Conservation (phyloP, 1,140 invertebrate genomes). For the Platyura marginata region DNA sequence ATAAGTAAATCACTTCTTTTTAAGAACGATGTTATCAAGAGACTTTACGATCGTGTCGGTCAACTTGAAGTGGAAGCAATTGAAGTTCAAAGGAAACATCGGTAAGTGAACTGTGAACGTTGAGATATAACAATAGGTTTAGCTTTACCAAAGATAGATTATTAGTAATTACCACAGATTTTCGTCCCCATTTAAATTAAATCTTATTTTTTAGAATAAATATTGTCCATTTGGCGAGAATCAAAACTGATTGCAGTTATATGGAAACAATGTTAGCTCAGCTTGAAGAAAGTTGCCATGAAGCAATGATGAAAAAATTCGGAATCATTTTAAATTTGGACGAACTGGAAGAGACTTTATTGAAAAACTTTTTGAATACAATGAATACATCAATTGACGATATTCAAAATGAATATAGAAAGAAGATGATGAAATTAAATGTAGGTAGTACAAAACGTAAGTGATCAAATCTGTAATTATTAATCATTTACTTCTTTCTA, state of each 20-base stretch:
- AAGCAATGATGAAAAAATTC: constrained; percentile 35
- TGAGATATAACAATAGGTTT: no score
- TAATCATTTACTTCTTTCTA: no score
- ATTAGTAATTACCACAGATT: constrained; percentile 1
- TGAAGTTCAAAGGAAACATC: constrained; percentile 34
- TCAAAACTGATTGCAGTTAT: constrained; percentile 32
- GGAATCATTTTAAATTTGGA: constrained; percentile 31
- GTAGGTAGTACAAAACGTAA: constrained; percentile 11
- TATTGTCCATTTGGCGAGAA: constrained; percentile 29
- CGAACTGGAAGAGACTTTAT: constrained; percentile 32
- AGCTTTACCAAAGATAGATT: background rate
- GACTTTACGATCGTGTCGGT: constrained; percentile 39
- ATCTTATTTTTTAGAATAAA: constrained; percentile 25
- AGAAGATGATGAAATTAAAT: constrained; percentile 19
- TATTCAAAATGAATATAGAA: constrained; percentile 23
- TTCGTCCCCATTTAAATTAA: constrained; percentile 18
- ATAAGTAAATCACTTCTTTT: constrained; percentile 42
- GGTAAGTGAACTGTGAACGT: constrained; percentile 2
- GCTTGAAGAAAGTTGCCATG: constrained; percentile 28
- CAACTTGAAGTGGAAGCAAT: constrained; percentile 41
- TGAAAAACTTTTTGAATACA: constrained; percentile 31
- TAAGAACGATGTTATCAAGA: constrained; percentile 30
- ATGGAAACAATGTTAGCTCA: constrained; percentile 30
- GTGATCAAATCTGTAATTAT: no score
- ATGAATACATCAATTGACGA: constrained; percentile 28